Evolutionary conservation across 2,113 vertebrate species (phyloP).

Genomic region (Ranitomeya imitator): DNA sequence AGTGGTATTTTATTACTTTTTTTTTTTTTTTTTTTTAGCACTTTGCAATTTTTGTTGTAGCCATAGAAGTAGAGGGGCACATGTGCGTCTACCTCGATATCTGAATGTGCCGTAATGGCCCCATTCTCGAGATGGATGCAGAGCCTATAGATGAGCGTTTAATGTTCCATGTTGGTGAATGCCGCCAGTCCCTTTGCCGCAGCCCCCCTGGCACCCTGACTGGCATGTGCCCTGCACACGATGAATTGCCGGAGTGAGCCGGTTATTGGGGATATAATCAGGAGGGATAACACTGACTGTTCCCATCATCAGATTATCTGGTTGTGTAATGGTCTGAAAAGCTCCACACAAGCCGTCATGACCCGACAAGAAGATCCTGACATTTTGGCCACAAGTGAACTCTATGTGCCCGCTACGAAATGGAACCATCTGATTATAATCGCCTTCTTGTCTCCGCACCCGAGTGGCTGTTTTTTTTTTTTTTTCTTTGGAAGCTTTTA

Average conservation of each 20-base stretch:
- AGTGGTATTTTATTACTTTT: too few relatives aligned
- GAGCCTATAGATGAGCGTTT: too few relatives aligned
- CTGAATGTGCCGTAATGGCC: too few relatives aligned
- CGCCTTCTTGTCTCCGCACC: neutral
- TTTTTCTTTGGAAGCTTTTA: neutral
- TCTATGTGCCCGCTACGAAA: neutral
- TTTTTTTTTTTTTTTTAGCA: too few relatives aligned
- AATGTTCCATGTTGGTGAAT: too few relatives aligned
- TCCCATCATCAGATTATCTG: conserved; percentile 3
- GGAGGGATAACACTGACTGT: neutral
- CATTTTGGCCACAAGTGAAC: conserved; percentile 9
- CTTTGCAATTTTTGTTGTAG: too few relatives aligned
- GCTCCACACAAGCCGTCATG: neutral
- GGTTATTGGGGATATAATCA: neutral
- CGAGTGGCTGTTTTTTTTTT: neutral
- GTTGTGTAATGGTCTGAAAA: neutral
- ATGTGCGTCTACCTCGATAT: too few relatives aligned
- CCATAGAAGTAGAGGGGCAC: too few relatives aligned
- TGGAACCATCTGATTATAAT: conserved; percentile 10
- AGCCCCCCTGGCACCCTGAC: neutral
- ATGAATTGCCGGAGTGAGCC: neutral
- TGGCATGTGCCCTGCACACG: neutral
- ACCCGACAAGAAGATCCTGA: neutral
- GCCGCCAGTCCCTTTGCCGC: neutral
- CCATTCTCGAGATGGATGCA: too few relatives aligned